Conservation (phyloP, 2,888 invertebrate genomes). For the Sphecodes monilicornis region DNA sequence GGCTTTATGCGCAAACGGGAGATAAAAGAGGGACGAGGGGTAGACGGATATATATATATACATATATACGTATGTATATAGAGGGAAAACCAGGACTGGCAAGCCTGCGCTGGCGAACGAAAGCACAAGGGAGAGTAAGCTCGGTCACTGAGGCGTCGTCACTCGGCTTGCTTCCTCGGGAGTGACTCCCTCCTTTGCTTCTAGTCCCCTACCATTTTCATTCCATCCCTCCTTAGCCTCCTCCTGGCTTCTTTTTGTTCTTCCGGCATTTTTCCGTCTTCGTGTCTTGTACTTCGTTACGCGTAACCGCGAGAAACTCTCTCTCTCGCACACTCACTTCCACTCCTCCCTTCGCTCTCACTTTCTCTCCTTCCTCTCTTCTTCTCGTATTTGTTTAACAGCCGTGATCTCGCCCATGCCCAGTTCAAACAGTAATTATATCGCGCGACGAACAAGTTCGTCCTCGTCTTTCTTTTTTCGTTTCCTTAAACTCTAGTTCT, state of each 20-base stretch:
- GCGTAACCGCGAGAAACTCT: conserved; percentile 61
- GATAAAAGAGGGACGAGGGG: conserved; percentile 57
- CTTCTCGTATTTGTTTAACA: conserved; percentile 24
- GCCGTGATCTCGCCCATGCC: conserved; percentile 2
- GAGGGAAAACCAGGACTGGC: conserved; percentile 70
- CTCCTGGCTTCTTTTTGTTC: conserved; percentile 64
- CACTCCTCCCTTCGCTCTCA: neutral
- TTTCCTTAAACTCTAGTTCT: neutral
- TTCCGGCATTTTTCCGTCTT: conserved; percentile 58
- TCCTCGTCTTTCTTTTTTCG: neutral
- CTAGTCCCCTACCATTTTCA: conserved; percentile 76
- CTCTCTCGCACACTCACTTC: neutral
- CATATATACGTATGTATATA: conserved; percentile 17
- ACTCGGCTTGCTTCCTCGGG: conserved; percentile 78
- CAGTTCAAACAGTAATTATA: conserved; percentile 57
- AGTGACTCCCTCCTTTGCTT: conserved; percentile 73
- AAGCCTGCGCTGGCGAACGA: conserved; percentile 76
- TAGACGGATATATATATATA: conserved; percentile 25
- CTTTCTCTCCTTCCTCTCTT: conserved; percentile 14
- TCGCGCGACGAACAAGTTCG: conserved; percentile 16
- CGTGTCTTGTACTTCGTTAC: conserved; percentile 58
- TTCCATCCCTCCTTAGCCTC: conserved; percentile 70
- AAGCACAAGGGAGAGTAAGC: conserved; percentile 80
- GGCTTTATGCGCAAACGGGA: conserved; percentile 62
- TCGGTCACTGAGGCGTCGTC: conserved; percentile 82